Conservation (phyloP, 2,888 invertebrate genomes). For the Drosophila subquinaria region DNA sequence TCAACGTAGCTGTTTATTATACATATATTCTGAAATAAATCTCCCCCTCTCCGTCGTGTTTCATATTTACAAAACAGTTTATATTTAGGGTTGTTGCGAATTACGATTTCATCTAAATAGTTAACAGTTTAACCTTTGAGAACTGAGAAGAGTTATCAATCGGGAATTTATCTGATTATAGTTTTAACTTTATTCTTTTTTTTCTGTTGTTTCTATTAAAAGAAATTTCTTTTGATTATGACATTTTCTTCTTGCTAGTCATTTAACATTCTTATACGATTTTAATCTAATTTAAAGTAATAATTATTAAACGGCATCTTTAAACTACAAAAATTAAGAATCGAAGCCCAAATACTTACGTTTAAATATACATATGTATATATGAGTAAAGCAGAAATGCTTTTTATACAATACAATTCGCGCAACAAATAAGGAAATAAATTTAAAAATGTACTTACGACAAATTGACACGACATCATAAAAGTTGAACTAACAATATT, state of each 20-base stretch:
- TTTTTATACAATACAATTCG: slow-evolving; percentile 23
- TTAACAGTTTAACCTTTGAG: not conserved
- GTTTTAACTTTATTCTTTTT: not conserved
- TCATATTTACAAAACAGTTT: slow-evolving; percentile 16
- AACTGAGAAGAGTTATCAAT: not conserved
- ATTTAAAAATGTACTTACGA: slow-evolving; percentile 38
- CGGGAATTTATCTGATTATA: not conserved
- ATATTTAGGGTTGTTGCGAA: slow-evolving; percentile 6
- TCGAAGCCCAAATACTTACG: slow-evolving; percentile 29
- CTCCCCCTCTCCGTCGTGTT: slow-evolving; percentile 12
- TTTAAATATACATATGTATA: slow-evolving; percentile 47
- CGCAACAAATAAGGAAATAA: slow-evolving; percentile 24
- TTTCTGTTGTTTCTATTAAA: not conserved
- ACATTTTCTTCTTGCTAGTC: not conserved
- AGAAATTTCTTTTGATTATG: too few relatives aligned
- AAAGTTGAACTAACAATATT: slow-evolving; percentile 20
- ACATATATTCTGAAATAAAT: slow-evolving; percentile 44
- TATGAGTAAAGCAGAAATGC: slow-evolving; percentile 36
- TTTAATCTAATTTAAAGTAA: slow-evolving; percentile 8
- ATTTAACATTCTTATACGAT: not conserved
- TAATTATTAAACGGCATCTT: slow-evolving; percentile 16
- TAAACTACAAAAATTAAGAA: slow-evolving; percentile 23
- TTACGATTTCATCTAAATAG: not conserved
- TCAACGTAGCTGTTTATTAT: slow-evolving; percentile 55
- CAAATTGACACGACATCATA: slow-evolving; percentile 15